Percentiles rank a stretch among this genome's conserved stretches.
Evolutionary conservation across 2,888 invertebrate species (phyloP).

Genomic region (Rhynchonema sp.): DNA sequence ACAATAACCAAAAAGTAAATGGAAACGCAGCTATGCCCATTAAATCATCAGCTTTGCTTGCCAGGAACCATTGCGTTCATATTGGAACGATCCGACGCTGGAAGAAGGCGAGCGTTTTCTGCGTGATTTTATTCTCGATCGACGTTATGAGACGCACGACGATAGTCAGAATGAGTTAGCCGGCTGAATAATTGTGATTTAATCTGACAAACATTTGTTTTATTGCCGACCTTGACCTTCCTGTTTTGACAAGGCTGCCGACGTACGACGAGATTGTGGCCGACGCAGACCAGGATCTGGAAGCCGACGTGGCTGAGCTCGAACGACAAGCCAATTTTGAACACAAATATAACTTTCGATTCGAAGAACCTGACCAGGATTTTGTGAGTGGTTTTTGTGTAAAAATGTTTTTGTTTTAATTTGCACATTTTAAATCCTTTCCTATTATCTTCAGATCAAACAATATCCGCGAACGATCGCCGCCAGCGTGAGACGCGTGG

Average conservation of each 20-base stretch:
- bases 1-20: no score
- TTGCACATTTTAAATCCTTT: no score
- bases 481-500: constrained; percentile 56
- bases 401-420: constrained; percentile 1
- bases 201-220: background rate
- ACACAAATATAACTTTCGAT: constrained; percentile 80
- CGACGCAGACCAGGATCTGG: constrained; percentile 39
- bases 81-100: constrained; percentile 62
- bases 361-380: constrained; percentile 82
- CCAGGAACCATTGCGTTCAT: constrained; percentile 50
- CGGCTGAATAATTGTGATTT: background rate
- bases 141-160: constrained; percentile 38
- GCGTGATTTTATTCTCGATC: constrained; percentile 72
- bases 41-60: no score
- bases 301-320: constrained; percentile 52
- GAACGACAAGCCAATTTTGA: constrained; percentile 75
- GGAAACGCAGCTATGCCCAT: no score
- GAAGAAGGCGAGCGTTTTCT: constrained; percentile 68
- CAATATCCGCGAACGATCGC: constrained; percentile 73
- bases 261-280: constrained; percentile 46
- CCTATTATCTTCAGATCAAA: constrained; percentile 43
- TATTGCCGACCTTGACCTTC: background rate
- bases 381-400: constrained; percentile 32
- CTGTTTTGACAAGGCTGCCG: constrained; percentile 29
- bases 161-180: no score